Conservation (phyloP, 2,113 vertebrate species). For the Callipepla squamata region DNA sequence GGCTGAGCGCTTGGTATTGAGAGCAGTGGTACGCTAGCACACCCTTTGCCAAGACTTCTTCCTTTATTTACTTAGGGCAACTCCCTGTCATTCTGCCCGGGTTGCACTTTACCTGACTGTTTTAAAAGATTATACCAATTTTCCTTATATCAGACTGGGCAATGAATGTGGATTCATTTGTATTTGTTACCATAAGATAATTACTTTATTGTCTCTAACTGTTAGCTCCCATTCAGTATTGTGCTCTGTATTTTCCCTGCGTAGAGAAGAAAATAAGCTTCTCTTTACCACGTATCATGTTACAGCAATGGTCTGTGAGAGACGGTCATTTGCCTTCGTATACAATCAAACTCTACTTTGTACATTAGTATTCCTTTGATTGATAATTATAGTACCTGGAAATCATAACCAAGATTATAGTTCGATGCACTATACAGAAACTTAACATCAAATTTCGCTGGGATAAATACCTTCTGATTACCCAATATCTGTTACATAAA, state of each 20-base stretch:
- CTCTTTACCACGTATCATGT: neutral
- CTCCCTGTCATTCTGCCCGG: neutral
- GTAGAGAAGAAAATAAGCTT: neutral
- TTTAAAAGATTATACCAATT: neutral
- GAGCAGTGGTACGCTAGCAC: neutral
- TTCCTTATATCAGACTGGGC: neutral
- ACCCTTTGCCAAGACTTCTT: neutral
- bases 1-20: rapidly evolving
- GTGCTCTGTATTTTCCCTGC: neutral
- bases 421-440: neutral
- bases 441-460: neutral
- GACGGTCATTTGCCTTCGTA: neutral
- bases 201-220: neutral
- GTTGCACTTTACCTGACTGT: neutral
- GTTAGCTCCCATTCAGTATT: neutral
- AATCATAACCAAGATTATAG: neutral
- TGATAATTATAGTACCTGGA: neutral
- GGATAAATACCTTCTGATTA: neutral
- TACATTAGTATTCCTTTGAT: neutral
- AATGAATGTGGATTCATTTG: neutral
- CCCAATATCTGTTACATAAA: neutral
- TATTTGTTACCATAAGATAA: neutral
- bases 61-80: neutral
- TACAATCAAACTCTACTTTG: neutral
- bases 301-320: neutral